A percentile compares a stretch with the other conserved stretches of the same genome.
These are phyloP conservation scores for Heterodera schachtii DNA, from an alignment of 1,140 invertebrate species.

Conservation along the genomic window DNA sequence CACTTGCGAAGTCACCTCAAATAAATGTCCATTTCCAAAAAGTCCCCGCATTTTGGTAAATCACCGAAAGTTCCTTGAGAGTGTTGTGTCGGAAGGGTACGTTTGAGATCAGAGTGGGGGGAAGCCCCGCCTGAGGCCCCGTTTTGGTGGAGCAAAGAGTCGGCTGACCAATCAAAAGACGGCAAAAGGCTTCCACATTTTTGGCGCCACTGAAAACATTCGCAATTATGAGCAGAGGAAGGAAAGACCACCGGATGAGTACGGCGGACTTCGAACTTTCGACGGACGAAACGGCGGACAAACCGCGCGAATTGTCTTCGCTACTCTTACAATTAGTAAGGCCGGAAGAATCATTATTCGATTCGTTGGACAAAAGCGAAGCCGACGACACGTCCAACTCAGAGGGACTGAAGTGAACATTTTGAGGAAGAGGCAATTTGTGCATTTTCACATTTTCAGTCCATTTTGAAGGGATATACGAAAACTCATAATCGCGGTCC, in stretches of 20 bases:
- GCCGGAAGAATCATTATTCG: not conserved
- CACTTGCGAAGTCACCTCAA: constrained; percentile 34
- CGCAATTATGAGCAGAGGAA: not conserved
- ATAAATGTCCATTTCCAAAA: constrained; percentile 2
- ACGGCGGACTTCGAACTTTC: constrained; percentile 8
- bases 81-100: constrained; percentile 27
- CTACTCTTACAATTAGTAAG: not conserved
- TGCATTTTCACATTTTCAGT: too few species aligned
- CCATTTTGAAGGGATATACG: too few species aligned
- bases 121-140: constrained; percentile 28
- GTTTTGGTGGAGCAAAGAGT: constrained; percentile 23
- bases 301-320: not conserved
- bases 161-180: constrained; percentile 12
- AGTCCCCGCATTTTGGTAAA: not conserved
- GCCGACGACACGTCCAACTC: constrained; percentile 18
- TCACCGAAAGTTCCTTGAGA: constrained; percentile 30
- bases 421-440: not conserved
- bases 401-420: constrained; percentile 10
- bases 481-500: too few species aligned
- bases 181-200: constrained; percentile 14
- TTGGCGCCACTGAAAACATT: constrained; percentile 8
- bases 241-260: not conserved
- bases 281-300: not conserved
- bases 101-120: constrained; percentile 32
- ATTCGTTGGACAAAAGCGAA: constrained; percentile 3